A percentile compares a stretch with the other conserved stretches of the same genome.
These are phyloP conservation scores for Aphaenogaster ashmeadi DNA, from an alignment of 1,140 invertebrate genomes.

Conservation along the genomic window DNA sequence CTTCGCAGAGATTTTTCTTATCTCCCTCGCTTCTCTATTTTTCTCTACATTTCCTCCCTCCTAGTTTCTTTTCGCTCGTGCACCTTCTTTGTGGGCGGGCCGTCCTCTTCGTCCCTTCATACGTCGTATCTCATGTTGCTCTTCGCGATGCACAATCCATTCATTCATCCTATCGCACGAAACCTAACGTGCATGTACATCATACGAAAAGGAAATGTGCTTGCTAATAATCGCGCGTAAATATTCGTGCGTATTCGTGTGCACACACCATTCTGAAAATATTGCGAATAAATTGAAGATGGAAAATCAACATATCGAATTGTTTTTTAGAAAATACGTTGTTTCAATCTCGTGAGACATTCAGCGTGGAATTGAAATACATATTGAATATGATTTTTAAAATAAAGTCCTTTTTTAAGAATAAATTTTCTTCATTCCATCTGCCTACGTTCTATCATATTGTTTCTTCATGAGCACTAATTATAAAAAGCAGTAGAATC, in stretches of 20 bases:
- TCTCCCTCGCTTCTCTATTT: constrained; percentile 24
- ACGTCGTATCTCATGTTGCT: constrained; percentile 11
- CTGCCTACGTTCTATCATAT: neutral
- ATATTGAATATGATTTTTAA: constrained; percentile 12
- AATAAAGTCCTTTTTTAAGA: neutral
- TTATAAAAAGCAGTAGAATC: neutral
- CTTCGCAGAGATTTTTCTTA: constrained; percentile 52
- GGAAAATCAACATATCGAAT: neutral
- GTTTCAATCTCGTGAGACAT: neutral
- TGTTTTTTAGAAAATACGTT: neutral
- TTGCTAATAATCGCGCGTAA: constrained; percentile 43
- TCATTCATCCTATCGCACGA: constrained; percentile 7
- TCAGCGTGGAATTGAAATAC: neutral
- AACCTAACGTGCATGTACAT: neutral
- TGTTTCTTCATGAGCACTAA: neutral
- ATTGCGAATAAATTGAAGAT: constrained; percentile 1
- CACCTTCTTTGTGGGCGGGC: neutral
- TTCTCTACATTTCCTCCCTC: neutral
- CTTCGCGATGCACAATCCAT: constrained; percentile 22
- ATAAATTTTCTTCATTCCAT: neutral
- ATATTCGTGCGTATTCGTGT: constrained; percentile 12
- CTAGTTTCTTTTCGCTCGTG: neutral
- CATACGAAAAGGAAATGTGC: neutral
- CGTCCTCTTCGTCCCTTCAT: neutral
- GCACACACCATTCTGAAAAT: neutral